phyloP scores from a whole-genome alignment of 2,888 invertebrate species.

The Apodemia duryi region DNA sequence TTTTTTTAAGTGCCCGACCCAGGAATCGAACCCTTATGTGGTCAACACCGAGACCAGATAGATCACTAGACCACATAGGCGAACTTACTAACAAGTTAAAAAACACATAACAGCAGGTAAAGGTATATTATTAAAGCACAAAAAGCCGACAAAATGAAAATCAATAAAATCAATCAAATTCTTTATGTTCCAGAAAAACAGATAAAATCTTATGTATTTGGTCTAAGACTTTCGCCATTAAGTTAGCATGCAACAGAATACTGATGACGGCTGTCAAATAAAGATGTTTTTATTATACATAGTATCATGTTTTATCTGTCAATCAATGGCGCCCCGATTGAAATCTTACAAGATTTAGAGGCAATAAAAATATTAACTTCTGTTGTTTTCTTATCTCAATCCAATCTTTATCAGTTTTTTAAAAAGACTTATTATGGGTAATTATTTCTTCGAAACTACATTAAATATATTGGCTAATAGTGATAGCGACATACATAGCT shows the following conservation, averaged over 20 bases:
- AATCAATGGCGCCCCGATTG: not conserved
- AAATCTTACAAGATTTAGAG: conserved; percentile 8
- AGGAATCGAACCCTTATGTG: too few species aligned
- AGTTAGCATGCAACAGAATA: not conserved
- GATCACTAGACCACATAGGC: too few species aligned
- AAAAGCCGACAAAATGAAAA: not conserved
- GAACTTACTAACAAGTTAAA: too few species aligned
- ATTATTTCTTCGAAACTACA: too few species aligned
- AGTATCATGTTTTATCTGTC: conserved; percentile 1
- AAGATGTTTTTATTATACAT: conserved; percentile 3
- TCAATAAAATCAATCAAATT: conserved; percentile 1
- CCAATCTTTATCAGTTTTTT: too few species aligned
- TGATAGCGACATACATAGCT: too few species aligned
- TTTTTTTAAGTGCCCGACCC: too few species aligned
- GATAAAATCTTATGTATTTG: not conserved
- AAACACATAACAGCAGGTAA: too few species aligned
- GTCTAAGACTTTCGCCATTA: not conserved
- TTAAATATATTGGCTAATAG: too few species aligned
- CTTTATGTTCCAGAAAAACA: not conserved
- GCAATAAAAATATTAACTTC: not conserved
- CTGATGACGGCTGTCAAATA: not conserved
- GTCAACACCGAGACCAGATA: too few species aligned
- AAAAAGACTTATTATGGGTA: too few species aligned
- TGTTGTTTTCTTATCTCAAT: not conserved
- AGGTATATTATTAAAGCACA: too few species aligned